These are phyloP conservation scores for Labia minor DNA, from an alignment of 2,888 invertebrate species.

Conservation along the genomic window DNA sequence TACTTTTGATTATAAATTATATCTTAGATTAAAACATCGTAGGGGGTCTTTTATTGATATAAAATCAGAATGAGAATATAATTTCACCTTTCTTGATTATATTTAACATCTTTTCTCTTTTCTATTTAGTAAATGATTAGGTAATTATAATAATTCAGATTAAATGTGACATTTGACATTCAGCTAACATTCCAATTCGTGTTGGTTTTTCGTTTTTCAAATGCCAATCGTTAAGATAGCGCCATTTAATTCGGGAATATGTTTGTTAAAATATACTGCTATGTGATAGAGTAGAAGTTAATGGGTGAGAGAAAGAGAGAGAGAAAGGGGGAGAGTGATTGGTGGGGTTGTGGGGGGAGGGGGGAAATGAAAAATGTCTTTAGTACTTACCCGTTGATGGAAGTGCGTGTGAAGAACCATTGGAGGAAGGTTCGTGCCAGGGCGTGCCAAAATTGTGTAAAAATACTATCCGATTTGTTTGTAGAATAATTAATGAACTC, in stretches of 20 bases:
- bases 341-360: too few species aligned
- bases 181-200: background rate
- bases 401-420: slow-evolving; percentile 87
- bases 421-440: slow-evolving; percentile 73
- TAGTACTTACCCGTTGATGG: slow-evolving; percentile 77
- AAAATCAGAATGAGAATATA: too few species aligned
- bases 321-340: background rate
- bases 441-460: slow-evolving; percentile 84
- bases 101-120: too few species aligned
- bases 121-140: background rate
- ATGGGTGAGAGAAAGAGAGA: slow-evolving; percentile 9
- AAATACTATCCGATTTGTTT: slow-evolving; percentile 72
- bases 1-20: too few species aligned
- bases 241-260: background rate
- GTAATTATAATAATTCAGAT: background rate
- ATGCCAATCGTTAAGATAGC: background rate
- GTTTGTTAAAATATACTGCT: too few species aligned
- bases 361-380: slow-evolving; percentile 18
- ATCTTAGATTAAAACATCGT: too few species aligned
- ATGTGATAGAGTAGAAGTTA: background rate
- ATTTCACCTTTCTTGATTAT: too few species aligned
- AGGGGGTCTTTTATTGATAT: too few species aligned
- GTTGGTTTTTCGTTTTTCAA: too few species aligned
- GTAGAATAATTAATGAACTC: slow-evolving; percentile 61
- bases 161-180: background rate